Evolutionary conservation across 2,888 invertebrate genomes (phyloP).

Genomic region (Pachymerium ferrugineum): DNA sequence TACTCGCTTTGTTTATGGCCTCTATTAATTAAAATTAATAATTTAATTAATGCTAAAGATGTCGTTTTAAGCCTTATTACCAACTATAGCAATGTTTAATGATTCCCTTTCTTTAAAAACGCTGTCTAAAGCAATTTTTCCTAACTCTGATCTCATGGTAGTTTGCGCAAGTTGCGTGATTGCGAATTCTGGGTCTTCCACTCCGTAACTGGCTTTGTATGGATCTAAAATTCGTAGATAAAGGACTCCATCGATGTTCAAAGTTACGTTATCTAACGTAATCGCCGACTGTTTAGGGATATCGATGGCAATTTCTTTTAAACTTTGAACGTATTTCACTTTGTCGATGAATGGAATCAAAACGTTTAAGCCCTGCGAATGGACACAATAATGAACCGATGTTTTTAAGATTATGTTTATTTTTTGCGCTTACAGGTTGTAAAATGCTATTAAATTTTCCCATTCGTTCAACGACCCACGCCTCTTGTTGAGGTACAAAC

Average conservation of each 20-base stretch:
- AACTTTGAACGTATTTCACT: slow-evolving; percentile 94
- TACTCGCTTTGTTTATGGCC: slow-evolving; percentile 95
- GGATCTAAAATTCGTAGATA: slow-evolving; percentile 91
- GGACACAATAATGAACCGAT: background rate
- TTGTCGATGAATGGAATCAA: slow-evolving; percentile 84
- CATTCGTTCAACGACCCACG: slow-evolving; percentile 97
- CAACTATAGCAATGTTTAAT: slow-evolving; percentile 86
- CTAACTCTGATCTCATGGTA: slow-evolving; percentile 98
- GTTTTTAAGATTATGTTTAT: background rate
- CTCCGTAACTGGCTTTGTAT: slow-evolving; percentile 92
- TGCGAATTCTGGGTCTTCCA: slow-evolving; percentile 98
- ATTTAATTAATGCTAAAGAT: background rate
- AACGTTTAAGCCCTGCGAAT: slow-evolving; percentile 73
- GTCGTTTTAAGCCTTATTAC: slow-evolving; percentile 40
- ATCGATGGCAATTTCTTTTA: slow-evolving; percentile 99
- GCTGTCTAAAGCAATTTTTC: slow-evolving; percentile 93
- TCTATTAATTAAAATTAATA: slow-evolving; percentile 49
- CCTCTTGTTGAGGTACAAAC: slow-evolving; percentile 99
- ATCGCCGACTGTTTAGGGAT: slow-evolving; percentile 98
- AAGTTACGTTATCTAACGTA: slow-evolving; percentile 92
- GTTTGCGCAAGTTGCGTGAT: slow-evolving; percentile 98
- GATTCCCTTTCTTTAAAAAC: slow-evolving; percentile 95
- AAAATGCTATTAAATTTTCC: slow-evolving; percentile 90
- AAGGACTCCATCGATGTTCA: slow-evolving; percentile 93
- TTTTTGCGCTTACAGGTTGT: slow-evolving; percentile 60